Evolutionary conservation across 2,113 vertebrate species (phyloP).

Genomic region (Amblyopsis rosae): DNA sequence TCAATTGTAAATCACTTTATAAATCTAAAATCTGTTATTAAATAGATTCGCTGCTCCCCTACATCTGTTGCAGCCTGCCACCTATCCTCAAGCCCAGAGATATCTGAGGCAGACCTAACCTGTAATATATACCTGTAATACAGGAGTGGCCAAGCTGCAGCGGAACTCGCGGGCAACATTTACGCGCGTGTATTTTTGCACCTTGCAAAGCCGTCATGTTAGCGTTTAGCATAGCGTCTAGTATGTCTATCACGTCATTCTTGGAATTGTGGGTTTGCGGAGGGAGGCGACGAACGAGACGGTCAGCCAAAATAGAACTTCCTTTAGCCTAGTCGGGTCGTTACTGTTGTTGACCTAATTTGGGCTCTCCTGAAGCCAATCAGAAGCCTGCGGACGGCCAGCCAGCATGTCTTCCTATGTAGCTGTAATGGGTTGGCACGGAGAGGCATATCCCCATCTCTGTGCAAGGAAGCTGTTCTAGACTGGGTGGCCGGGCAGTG

Average conservation of each 20-base stretch:
- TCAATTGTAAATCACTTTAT: too few relatives aligned
- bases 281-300: slow-evolving; percentile 40
- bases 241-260: slow-evolving; percentile 28
- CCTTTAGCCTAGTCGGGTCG: slow-evolving; percentile 19
- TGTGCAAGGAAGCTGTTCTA: slow-evolving; percentile 63
- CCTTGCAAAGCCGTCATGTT: slow-evolving; percentile 56
- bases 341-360: slow-evolving; percentile 34
- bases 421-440: not conserved
- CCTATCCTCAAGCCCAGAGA: too few relatives aligned
- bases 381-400: too few relatives aligned
- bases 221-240: slow-evolving; percentile 57
- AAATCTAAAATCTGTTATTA: too few relatives aligned
- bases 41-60: too few relatives aligned
- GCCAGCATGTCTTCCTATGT: not conserved
- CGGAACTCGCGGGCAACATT: slow-evolving; percentile 46
- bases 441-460: not conserved
- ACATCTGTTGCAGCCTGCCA: too few relatives aligned
- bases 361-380: slow-evolving; percentile 9
- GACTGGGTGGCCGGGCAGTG: slow-evolving; percentile 64
- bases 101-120: not conserved
- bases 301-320: slow-evolving; percentile 14
- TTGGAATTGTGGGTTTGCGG: slow-evolving; percentile 25
- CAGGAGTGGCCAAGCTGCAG: slow-evolving; percentile 24
- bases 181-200: slow-evolving; percentile 65
- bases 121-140: not conserved